These are phyloP conservation scores for Ispidina lecontei DNA, from an alignment of 2,797 vertebrate genomes.

Conservation along the genomic window DNA sequence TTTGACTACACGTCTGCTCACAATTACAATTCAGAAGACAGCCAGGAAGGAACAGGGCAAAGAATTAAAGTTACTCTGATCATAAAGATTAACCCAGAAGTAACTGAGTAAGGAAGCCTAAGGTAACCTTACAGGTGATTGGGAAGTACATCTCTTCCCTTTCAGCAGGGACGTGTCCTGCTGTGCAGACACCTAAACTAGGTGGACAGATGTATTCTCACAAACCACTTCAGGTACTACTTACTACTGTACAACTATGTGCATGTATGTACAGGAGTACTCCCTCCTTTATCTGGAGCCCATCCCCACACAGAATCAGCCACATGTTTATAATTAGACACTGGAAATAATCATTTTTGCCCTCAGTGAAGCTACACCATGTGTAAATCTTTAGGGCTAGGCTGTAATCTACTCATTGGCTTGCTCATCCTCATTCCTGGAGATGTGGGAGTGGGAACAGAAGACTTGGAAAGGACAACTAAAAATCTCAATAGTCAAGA, in stretches of 20 bases:
- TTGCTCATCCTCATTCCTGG: background rate
- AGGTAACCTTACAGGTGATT: background rate
- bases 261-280: background rate
- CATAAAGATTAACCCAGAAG: background rate
- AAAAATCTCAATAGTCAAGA: background rate
- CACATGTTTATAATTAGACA: background rate
- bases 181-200: background rate
- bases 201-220: background rate
- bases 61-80: background rate
- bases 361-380: background rate
- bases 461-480: background rate
- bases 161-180: background rate
- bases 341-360: background rate
- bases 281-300: background rate
- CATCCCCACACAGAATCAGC: background rate
- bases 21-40: background rate
- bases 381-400: background rate
- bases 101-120: background rate
- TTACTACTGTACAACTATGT: background rate
- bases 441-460: slow-evolving; percentile 11
- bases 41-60: background rate
- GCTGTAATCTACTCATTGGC: background rate
- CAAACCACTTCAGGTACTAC: background rate
- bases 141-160: background rate
- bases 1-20: background rate